Evolutionary conservation across 2,888 invertebrate genomes (phyloP), one percentile per base, ranked within the genome.

Genomic region (Hypercompe scribonia): DNA sequence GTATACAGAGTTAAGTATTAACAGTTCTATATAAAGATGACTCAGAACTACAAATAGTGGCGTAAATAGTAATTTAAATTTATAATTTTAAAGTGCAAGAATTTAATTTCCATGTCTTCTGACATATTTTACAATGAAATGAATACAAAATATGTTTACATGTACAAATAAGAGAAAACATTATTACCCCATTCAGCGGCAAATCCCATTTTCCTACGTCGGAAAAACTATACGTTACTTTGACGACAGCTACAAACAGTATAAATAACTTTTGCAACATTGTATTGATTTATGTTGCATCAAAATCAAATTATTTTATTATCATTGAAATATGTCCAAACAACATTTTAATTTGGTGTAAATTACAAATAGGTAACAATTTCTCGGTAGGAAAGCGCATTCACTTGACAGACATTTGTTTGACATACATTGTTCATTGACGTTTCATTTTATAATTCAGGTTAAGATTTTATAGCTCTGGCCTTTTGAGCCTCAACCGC

Each of bases 141-240:
- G 0, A 18, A 5, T 18, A 33, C 3, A 63, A 42, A 61, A 15
- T 28, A 11, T 39, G 36, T 39, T 58, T 58, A 36, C 11, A 36
- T 39, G 36, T 11, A 21, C n/a, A 13, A 39, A 46, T 33, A 65
- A 28, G 13, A 64, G 46, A 24, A 18, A 70, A 65, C 36, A 74
- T 77, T 78, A 92, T 92, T 88, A 96, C 96, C 92, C 95, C 94
- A 81, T 93, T 96, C 80, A 97, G 89, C 82, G 96, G 94, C 85
- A 96, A 96, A 90, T 97, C 96, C 96, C 97, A 97, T 95, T 96
- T 97, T 85, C 97, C 97, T 82, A 96, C 96, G 89, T 97, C 97
- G 54, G 97, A 96, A 91, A 96, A 95, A 82, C 95, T 90, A 80
- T 89, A 87, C 76, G 91, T 88, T 83, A 90, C 87, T 88, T 90